phyloP scores from a whole-genome alignment of 1,140 invertebrate genomes.

The Rhopalosiphum padi region DNA sequence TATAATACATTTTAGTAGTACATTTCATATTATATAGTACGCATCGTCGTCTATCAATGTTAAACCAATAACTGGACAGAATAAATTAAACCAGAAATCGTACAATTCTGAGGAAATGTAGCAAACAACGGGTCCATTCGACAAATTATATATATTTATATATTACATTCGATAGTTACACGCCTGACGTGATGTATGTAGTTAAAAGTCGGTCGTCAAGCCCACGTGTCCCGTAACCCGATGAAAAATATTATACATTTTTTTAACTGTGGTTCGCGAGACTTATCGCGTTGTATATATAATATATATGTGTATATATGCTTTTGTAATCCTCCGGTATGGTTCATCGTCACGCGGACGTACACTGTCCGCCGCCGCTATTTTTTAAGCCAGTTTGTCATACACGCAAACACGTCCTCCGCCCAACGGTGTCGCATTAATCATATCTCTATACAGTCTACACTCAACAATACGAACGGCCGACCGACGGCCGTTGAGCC shows the following conservation, averaged over 20 bases:
- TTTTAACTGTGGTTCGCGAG: not conserved
- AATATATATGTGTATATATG: not conserved
- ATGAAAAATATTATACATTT: not conserved
- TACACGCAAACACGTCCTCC: conserved; percentile 7
- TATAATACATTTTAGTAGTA: too few species aligned
- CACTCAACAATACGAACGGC: not conserved
- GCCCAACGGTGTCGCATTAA: not conserved
- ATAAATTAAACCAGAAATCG: too few species aligned
- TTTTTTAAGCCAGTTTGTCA: conserved; percentile 34
- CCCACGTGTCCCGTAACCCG: not conserved
- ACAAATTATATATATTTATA: not conserved
- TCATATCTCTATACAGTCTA: not conserved
- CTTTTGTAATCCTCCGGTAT: conserved; percentile 25
- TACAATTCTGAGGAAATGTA: not conserved
- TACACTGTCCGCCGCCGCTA: not conserved
- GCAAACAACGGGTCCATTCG: not conserved
- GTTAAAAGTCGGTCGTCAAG: not conserved
- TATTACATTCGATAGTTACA: not conserved
- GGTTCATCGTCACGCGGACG: not conserved
- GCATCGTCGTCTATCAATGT: not conserved
- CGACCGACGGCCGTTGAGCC: not conserved
- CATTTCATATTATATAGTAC: not conserved
- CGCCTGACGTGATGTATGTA: not conserved
- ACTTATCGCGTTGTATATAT: not conserved
- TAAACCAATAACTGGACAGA: not conserved